These are phyloP conservation scores for Cephonodes hylas DNA, from an alignment of 2,888 invertebrate genomes.

Conservation along the genomic window DNA sequence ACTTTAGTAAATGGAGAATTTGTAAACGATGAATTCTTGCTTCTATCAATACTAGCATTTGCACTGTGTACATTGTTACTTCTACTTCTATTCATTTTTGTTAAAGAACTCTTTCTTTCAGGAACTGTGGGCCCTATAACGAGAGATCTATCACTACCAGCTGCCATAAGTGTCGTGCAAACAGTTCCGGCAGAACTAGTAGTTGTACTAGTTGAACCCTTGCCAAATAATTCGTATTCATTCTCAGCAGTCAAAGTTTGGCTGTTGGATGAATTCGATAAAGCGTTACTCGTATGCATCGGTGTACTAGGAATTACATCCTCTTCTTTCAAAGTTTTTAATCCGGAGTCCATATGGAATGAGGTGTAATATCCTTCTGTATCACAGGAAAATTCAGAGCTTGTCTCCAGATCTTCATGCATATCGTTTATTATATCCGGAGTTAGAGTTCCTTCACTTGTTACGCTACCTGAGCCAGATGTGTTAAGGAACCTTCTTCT, in stretches of 20 bases:
- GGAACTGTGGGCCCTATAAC: slow-evolving; percentile 88
- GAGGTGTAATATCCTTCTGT: slow-evolving; percentile 99
- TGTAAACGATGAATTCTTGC: slow-evolving; percentile 62
- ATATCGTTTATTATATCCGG: slow-evolving; percentile 91
- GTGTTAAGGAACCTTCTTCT: slow-evolving; percentile 85
- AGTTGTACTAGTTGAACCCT: slow-evolving; percentile 94
- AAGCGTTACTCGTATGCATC: slow-evolving; percentile 85
- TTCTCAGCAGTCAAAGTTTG: slow-evolving; percentile 90
- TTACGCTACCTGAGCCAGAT: slow-evolving; percentile 90
- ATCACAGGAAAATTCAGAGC: slow-evolving; percentile 96
- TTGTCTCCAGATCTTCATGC: slow-evolving; percentile 92
- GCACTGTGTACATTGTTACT: slow-evolving; percentile 72
- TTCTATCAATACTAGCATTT: slow-evolving; percentile 81
- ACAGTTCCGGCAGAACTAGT: slow-evolving; percentile 95
- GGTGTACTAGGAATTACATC: slow-evolving; percentile 84
- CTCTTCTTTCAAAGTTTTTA: slow-evolving; percentile 91
- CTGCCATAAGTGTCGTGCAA: slow-evolving; percentile 89
- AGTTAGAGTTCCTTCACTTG: slow-evolving; percentile 91
- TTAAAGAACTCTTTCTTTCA: slow-evolving; percentile 89
- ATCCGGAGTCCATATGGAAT: slow-evolving; percentile 97
- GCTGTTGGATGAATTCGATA: slow-evolving; percentile 86
- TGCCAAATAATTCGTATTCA: slow-evolving; percentile 95
- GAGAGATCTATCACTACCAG: slow-evolving; percentile 83
- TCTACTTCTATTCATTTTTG: slow-evolving; percentile 80
- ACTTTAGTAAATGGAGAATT: slow-evolving; percentile 69